Evolutionary conservation across 1,140 invertebrate genomes (phyloP).

Genomic region (Drosophila fuyamai): DNA sequence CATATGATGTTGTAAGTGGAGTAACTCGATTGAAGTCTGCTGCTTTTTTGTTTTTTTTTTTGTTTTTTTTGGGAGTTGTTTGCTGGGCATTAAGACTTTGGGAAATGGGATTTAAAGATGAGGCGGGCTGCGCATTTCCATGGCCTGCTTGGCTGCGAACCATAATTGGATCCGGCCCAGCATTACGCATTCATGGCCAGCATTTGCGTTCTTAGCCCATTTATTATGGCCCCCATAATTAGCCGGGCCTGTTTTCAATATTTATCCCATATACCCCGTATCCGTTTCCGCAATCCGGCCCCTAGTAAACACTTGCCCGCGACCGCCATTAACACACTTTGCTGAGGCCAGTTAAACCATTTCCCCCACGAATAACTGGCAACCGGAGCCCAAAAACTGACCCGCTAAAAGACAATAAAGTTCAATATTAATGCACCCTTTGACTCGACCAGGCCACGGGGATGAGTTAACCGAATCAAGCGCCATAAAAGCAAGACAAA

Average conservation of each 20-base stretch:
- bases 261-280: constrained; percentile 29
- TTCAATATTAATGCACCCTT: constrained; percentile 83
- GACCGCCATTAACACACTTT: constrained; percentile 48
- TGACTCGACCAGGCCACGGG: constrained; percentile 46
- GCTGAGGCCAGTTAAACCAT: constrained; percentile 28
- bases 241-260: constrained; percentile 30
- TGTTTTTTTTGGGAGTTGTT: constrained; percentile 5
- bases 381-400: constrained; percentile 45
- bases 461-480: constrained; percentile 50
- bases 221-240: constrained; percentile 41
- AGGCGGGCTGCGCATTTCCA: constrained; percentile 34
- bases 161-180: constrained; percentile 36
- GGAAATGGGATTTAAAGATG: constrained; percentile 33
- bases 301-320: constrained; percentile 39
- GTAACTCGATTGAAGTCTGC: constrained; percentile 50
- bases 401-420: constrained; percentile 70
- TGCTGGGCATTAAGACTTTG: constrained; percentile 34
- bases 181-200: constrained; percentile 37
- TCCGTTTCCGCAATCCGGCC: constrained; percentile 20
- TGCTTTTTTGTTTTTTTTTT: constrained; percentile 13
- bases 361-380: neutral
- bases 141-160: constrained; percentile 13
- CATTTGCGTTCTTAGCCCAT: constrained; percentile 25
- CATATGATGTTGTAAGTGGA: constrained; percentile 61
- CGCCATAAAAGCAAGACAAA: constrained; percentile 79